phyloP scores from a whole-genome alignment of 2,113 vertebrate species.

The Polypterus bichir region DNA sequence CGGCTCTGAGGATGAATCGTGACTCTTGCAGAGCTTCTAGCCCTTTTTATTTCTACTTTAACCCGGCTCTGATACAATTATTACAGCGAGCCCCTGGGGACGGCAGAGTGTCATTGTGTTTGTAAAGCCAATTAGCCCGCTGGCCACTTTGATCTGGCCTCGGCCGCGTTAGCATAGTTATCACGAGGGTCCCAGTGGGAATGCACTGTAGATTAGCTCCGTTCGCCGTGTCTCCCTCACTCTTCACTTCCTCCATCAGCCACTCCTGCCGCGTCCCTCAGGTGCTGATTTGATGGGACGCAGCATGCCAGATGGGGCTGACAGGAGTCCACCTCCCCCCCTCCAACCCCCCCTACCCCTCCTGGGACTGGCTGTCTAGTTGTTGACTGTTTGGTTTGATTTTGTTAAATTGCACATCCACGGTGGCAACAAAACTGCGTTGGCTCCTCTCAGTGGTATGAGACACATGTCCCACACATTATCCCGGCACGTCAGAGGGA shows the following conservation, averaged over 20 bases:
- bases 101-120: conserved; percentile 37
- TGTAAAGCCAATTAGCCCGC: conserved; percentile 56
- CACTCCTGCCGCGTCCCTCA: conserved; percentile 42
- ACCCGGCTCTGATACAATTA: not conserved
- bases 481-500: too few species aligned
- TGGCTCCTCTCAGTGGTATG: not conserved
- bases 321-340: conserved; percentile 38
- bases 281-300: conserved; percentile 45
- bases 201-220: too few species aligned
- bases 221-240: conserved; percentile 8
- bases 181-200: too few species aligned
- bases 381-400: conserved; percentile 10
- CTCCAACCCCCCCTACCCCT: conserved; percentile 18
- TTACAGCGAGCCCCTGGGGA: conserved; percentile 34
- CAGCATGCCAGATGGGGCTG: conserved; percentile 61
- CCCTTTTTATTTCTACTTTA: not conserved
- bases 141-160: conserved; percentile 39
- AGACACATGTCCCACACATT: not conserved
- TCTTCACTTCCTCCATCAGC: conserved; percentile 33
- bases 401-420: conserved; percentile 6
- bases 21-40: too few species aligned
- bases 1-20: too few species aligned
- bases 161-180: conserved; percentile 37
- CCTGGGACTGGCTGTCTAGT: conserved; percentile 33
- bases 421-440: conserved; percentile 2